Evolutionary conservation across 1,140 invertebrate species (phyloP), one percentile per base, ranked within the genome.

Genomic region (Diabrotica undecimpunctata): DNA sequence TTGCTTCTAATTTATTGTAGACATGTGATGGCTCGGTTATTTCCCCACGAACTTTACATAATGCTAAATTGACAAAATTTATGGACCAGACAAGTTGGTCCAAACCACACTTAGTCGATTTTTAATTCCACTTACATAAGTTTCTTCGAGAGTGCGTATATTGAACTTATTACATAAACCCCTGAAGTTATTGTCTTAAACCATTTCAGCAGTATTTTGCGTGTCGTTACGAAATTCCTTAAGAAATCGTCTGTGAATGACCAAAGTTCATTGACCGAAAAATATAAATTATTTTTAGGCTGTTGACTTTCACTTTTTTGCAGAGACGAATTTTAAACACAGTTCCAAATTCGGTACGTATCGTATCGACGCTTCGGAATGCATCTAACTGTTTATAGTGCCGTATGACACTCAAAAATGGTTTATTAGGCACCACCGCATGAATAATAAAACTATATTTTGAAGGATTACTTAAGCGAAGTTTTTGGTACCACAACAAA

Each of bases 231-330:
- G 72, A 72, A 72, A 71, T 70, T 55, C 41, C 70, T 77, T 75
- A 70, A 71, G 74, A 75, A 77, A 77, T 74, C 72, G 69, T 71
- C 70, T 74, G 70, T 54, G 55, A 62, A 62, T 54, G 52, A 61
- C 61, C 60, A 39, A 51, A 67, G 71, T 71, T 74, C 72, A 72
- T 69, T 66, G 74, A 75, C 71, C 72, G 66, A 70, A 55, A 64
- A 67, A 65, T 68, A 62, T 61, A 62, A 66, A 66, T 68, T 66
- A 71, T 67, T 73, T 73, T 72, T 71, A 71, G 70, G 73, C 67
- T 65, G 61, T 64, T 65, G 67, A 74, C 73, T 77, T 74, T 76
- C 73, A 75, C 75, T 75, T 76, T 74, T 77, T 75, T 69, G 69
- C 72, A 73, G 73, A 70, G 72, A 72, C 66, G 67, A 70, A 72